Evolutionary conservation across 2,797 vertebrate species (phyloP).

Genomic region (Sebastes reedi): DNA sequence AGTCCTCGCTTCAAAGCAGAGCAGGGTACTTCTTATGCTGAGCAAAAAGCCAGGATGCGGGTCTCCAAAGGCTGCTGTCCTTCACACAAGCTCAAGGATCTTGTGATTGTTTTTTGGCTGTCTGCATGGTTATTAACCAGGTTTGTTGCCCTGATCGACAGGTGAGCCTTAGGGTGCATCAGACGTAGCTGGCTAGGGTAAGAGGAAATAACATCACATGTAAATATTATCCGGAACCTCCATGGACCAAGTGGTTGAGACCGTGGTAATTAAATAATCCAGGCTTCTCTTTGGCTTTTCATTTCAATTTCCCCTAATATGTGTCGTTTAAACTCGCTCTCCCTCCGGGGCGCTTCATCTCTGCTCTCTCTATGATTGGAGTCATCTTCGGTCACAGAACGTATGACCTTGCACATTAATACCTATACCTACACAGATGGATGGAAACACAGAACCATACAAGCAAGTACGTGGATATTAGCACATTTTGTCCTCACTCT

Average conservation of each 20-base stretch:
- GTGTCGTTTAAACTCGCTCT: conserved; percentile 47
- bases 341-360: conserved; percentile 27
- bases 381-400: conserved; percentile 38
- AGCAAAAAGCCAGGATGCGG: conserved; percentile 33
- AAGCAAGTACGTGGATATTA: background rate
- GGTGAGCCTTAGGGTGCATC: conserved; percentile 39
- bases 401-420: conserved; percentile 41
- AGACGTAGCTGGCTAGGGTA: conserved; percentile 9
- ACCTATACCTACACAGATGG: conserved; percentile 14
- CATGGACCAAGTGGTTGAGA: conserved; percentile 19
- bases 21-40: conserved; percentile 46
- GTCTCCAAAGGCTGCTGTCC: conserved; percentile 53
- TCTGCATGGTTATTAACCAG: conserved; percentile 42
- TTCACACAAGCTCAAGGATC: conserved; percentile 51
- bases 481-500: background rate
- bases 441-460: background rate
- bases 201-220: conserved; percentile 48
- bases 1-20: conserved; percentile 44
- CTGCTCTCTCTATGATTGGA: conserved; percentile 45
- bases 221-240: conserved; percentile 62
- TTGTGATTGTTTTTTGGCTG: conserved; percentile 35
- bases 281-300: conserved; percentile 44
- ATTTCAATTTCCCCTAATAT: conserved; percentile 58
- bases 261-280: conserved; percentile 62
- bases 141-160: conserved; percentile 51